phyloP scores from a whole-genome alignment of 2,113 vertebrate genomes.

The Platichthys stellatus region DNA sequence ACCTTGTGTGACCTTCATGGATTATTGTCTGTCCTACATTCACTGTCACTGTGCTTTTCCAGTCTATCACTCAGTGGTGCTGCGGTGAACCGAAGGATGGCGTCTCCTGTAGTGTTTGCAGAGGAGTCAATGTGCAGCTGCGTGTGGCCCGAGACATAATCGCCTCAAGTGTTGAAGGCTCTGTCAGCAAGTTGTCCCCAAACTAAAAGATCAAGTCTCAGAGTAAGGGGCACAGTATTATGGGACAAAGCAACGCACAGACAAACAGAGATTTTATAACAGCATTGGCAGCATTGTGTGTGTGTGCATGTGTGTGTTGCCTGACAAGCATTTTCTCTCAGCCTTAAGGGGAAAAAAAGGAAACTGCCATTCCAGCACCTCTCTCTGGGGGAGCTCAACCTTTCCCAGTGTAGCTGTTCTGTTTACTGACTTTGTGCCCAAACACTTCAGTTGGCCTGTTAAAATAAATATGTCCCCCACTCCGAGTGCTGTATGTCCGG shows the following conservation, averaged over 20 bases:
- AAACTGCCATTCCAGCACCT: constrained; percentile 21
- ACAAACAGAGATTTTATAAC: constrained; percentile 1
- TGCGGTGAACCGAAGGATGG: constrained; percentile 37
- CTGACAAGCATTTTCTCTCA: constrained; percentile 33
- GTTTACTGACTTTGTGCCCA: constrained; percentile 20
- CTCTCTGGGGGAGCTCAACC: constrained; percentile 28
- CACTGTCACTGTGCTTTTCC: not conserved
- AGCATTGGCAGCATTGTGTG: not conserved
- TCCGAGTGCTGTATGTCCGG: too few relatives aligned
- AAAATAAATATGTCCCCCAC: not conserved
- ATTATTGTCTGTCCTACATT: constrained; percentile 2
- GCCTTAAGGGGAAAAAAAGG: constrained; percentile 15
- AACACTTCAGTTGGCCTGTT: not conserved
- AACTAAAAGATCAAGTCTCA: constrained; percentile 35
- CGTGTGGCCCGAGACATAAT: constrained; percentile 19
- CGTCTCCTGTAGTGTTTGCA: constrained; percentile 25
- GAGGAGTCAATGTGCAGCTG: constrained; percentile 23
- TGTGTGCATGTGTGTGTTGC: constrained; percentile 16
- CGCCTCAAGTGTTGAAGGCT: constrained; percentile 22
- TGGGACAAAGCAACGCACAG: constrained; percentile 26
- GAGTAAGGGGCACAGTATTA: constrained; percentile 6
- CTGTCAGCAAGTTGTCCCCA: constrained; percentile 45
- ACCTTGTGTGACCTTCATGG: constrained; percentile 22
- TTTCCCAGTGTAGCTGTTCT: constrained; percentile 24
- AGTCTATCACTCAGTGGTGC: constrained; percentile 21